A percentile compares a stretch with the other conserved stretches of the same genome.
Conservation (phyloP, 1,140 invertebrate species). For the Brachionus asplanchnoidis region DNA sequence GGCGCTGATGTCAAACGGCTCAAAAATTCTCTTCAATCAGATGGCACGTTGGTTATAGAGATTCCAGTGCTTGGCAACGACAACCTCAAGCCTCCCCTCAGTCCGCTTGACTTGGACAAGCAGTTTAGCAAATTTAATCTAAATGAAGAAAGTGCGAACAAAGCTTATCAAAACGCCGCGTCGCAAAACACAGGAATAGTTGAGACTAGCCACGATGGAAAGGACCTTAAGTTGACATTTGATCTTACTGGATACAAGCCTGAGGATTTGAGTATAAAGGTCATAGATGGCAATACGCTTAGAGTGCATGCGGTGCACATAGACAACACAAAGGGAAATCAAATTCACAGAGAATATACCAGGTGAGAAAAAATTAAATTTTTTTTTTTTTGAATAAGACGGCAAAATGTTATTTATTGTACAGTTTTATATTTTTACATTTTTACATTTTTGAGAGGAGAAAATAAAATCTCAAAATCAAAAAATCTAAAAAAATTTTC, state of each 20-base stretch:
- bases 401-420: too few species aligned
- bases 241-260: conserved; percentile 42
- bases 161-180: background rate
- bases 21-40: conserved; percentile 29
- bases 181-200: background rate
- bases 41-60: conserved; percentile 22
- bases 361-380: background rate
- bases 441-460: too few species aligned
- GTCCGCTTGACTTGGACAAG: background rate
- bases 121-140: background rate
- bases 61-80: conserved; percentile 17
- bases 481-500: too few species aligned
- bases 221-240: conserved; percentile 31
- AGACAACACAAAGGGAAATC: background rate
- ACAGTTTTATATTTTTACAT: too few species aligned
- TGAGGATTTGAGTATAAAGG: conserved; percentile 42
- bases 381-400: background rate
- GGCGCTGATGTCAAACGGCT: conserved; percentile 26
- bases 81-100: background rate
- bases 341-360: conserved; percentile 39
- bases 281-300: conserved; percentile 11
- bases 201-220: background rate
- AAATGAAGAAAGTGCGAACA: background rate
- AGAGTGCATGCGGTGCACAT: conserved; percentile 35
- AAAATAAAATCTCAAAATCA: too few species aligned